Evolutionary conservation across 2,113 vertebrate species (phyloP), one percentile per base, ranked within the genome.

Genomic region (Coracopsis vasa): DNA sequence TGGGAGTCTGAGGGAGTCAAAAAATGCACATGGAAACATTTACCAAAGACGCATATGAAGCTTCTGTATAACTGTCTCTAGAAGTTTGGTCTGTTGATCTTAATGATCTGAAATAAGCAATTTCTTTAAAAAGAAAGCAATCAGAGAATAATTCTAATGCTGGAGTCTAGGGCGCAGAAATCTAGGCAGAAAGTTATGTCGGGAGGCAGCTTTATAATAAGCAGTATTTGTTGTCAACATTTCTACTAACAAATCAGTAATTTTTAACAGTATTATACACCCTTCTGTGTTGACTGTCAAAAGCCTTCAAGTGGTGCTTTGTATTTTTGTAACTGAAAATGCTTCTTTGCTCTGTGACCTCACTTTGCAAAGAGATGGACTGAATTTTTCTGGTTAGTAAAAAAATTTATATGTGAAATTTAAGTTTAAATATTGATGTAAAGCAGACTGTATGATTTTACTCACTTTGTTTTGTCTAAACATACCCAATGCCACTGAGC

Each of bases 231-330:
- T 62, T 83, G 50, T 29, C 27, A 91, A 10, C 5, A 4, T 90
- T 44, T 94, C 65, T 93, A 5, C 73, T 97, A 92, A 96, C 74
- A 42, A 66, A 61, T 82, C 16, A 50, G 29, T 37, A 1, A 37
- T 72, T 73, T 79, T 53, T 95, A 82, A 94, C 81, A 87, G 44
- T 15, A 35, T 44, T 58, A 27, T 33, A 74, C 6, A 19, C 13
- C 19, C 28, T 87, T 72, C 86, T 81, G 19, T 82, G 60, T 47
- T 92, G 56, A 62, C 80, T 97, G 81, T 97, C 82, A 90, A 71
- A 92, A 66, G 35, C 28, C 7, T 80, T 89, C 14, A 66, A 69
- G 39, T 53, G 45, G 13, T 54, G 58, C n/a, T 39, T 80, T 90
- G 2, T 62, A 20, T 33, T 33, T 88, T 47, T 72, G 7, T 47